Base-by-base conservation (phyloP, 2,888 invertebrate species). In the Meliscaeva auricollis region DNA sequence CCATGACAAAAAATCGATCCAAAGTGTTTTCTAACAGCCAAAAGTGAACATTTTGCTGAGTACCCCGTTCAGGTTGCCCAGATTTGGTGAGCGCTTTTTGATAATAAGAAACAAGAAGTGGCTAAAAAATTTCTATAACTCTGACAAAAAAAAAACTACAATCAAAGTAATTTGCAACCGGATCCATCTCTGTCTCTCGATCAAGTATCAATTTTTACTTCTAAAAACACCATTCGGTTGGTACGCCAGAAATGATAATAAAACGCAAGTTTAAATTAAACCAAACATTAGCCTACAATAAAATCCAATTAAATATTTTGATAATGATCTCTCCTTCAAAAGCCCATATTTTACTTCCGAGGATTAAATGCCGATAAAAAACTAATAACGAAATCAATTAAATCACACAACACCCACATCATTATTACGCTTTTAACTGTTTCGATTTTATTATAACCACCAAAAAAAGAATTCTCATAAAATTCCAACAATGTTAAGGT, bases 401-500 rank as follows among this genome's bases (percentile, higher is more conserved):
- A 60, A 66, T 38, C 38, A 38, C 35, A 7, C n/a, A 30, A 52
- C 41, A 41, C 9, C 62, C 1, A 30, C 17, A 32, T 52, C 50
- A 74, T 30, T 13, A 74, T 44, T 15, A 46, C 22, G 38, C 13
- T 26, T 11, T 58, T 60, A 73, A 73, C 60, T 15, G 50, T 50
- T 22, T 32, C 48, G 35, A 62, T 35, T 62, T 62, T 41, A 54
- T 54, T 54, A 66, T 22, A 17, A 44, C 35, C 7, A 38, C 3
- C 5, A 9, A 30, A 30, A 74, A n/a, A 8, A 41, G 8, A 17
- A 17, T 35, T 54, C 15, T 22, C 46, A n/a, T n/a, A 15, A 74
- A 64, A 46, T 60, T 60, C 11, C 35, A 77, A 54, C 44, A 62
- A 54, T 46, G 70, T 62, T 70, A 50, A 77, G 70, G 77, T 70